Percentiles rank a stretch among this genome's conserved stretches.
phyloP scores from a whole-genome alignment of 2,113 vertebrate genomes.

The Paramisgurnus dabryanus region DNA sequence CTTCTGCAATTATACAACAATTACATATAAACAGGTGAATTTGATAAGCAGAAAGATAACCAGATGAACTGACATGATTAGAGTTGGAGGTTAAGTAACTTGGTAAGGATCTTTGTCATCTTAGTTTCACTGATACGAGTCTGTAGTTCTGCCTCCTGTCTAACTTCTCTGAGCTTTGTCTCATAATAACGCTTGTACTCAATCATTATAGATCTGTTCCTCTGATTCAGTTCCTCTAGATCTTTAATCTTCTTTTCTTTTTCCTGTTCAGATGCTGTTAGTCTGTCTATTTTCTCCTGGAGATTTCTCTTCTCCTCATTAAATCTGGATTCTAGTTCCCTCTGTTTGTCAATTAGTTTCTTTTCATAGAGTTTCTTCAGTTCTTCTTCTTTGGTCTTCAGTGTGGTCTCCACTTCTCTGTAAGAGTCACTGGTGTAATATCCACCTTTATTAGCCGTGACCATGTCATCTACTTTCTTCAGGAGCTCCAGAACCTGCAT shows the following conservation, averaged over 20 bases:
- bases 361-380: not conserved
- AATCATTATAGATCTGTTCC: not conserved
- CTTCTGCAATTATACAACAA: too few relatives aligned
- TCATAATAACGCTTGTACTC: constrained; percentile 26
- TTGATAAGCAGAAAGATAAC: too few relatives aligned
- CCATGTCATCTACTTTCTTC: constrained; percentile 52
- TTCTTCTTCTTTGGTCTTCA: constrained; percentile 21
- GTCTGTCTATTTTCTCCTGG: not conserved
- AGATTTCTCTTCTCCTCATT: not conserved
- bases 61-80: too few relatives aligned
- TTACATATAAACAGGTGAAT: too few relatives aligned
- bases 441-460: constrained; percentile 16
- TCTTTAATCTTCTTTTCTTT: constrained; percentile 6
- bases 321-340: constrained; percentile 1
- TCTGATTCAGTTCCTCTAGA: not conserved
- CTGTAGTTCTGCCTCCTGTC: constrained; percentile 9
- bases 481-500: constrained; percentile 38
- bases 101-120: not conserved
- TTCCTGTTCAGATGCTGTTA: constrained; percentile 1
- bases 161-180: not conserved
- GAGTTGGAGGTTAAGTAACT: not conserved
- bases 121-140: not conserved
- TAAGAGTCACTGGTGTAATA: constrained; percentile 53
- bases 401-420: not conserved
- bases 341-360: constrained; percentile 19